Evolutionary conservation across 1,140 invertebrate genomes (phyloP).

Genomic region (Aphelinus atriplicis): DNA sequence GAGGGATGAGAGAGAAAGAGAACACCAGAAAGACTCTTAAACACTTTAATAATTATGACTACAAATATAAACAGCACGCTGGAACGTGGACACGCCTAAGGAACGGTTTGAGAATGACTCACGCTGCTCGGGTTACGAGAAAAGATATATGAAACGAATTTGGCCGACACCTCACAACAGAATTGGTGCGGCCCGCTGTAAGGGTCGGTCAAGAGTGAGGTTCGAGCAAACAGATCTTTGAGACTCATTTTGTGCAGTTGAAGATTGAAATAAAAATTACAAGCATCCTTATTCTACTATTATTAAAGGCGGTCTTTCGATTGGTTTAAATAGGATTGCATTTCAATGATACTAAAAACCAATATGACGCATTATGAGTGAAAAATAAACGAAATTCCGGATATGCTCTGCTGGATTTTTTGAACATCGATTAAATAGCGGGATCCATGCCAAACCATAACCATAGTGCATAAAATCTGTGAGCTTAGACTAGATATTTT

Average conservation of each 20-base stretch:
- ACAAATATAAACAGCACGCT: too few species aligned
- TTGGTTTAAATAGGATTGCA: not conserved
- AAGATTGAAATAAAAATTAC: not conserved
- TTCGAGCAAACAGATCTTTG: not conserved
- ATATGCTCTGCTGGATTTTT: not conserved
- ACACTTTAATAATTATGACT: too few species aligned
- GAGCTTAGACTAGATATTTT: not conserved
- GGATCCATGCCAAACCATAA: not conserved
- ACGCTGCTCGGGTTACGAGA: too few species aligned
- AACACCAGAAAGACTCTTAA: too few species aligned
- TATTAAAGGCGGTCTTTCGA: slow-evolving; percentile 2
- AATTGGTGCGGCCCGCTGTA: too few species aligned
- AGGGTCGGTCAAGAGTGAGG: too few species aligned
- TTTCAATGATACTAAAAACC: not conserved
- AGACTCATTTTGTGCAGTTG: not conserved
- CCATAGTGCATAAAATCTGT: not conserved
- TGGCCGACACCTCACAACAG: too few species aligned
- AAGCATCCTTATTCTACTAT: not conserved
- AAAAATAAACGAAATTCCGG: not conserved
- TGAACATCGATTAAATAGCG: not conserved
- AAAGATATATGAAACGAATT: too few species aligned
- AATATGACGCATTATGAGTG: not conserved
- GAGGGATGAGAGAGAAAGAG: too few species aligned
- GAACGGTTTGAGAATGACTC: too few species aligned
- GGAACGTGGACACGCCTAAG: too few species aligned